Evolutionary conservation across 2,113 vertebrate genomes (phyloP), one percentile per base, ranked within the genome.

Genomic region (Misgurnus anguillicaudatus): DNA sequence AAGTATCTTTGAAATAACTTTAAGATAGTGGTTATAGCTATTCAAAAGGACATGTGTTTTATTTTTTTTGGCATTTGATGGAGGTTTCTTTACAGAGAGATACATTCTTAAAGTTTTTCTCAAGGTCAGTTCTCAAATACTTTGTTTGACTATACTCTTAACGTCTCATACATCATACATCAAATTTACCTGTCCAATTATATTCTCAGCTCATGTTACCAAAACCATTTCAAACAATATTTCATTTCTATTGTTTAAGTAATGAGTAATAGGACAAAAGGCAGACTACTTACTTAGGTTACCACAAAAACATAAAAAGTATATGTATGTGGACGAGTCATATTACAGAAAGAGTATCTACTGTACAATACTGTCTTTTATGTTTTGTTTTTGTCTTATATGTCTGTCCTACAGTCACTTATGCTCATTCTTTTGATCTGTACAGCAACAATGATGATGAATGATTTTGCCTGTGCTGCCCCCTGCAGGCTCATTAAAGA

Each of bases 61-160:
- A 17, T n/a, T 14, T 42, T 72, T 36, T 72, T 73, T 73, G 71
- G 13, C 57, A 62, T 62, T 4, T 58, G 4, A 19, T 55, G 16
- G 16, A 57, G 17, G 53, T 17, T 39, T 57, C 36, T 39, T 5
- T 21, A 61, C 6, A 47, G 14, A 74, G 21, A 13, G 14, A 74
- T 61, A 74, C 17, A 74, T 42, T 41, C 57, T 45, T 60, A 3
- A 73, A 21, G 11, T 73, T 16, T 73, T 10, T 31, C 41, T 62
- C 21, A 31, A 47, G 21, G 9, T 47, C 72, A 74, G 57, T 41
- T 19, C 19, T 74, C 39, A 16, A 62, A n/a, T 13, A 75, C n/a
- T 62, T 36, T 75, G 17, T 64, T 76, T 76, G 61, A 64, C 61
- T 53, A 64, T 17, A 21, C 45, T 39, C 24, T 31, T 31, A 31